A percentile compares a stretch with the other conserved stretches of the same genome.
phyloP scores from a whole-genome alignment of 2,797 vertebrate species.

The Heterohyrax brucei region DNA sequence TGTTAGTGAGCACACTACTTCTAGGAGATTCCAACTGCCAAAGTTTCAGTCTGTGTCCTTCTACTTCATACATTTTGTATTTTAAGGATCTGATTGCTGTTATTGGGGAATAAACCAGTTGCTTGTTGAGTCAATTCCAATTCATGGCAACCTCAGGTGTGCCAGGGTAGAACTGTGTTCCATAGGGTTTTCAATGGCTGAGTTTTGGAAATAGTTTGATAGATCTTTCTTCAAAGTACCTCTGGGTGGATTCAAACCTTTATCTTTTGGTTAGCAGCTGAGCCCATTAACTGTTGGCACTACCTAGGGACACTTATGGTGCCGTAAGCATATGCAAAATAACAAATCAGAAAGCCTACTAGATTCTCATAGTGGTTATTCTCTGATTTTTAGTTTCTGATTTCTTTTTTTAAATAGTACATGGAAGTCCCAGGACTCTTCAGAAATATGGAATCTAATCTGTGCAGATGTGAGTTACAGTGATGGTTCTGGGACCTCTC shows the following conservation, averaged over 20 bases:
- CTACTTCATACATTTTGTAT: constrained; percentile 4
- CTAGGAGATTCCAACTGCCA: background rate
- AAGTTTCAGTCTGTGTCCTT: background rate
- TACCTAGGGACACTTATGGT: background rate
- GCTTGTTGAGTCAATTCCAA: background rate
- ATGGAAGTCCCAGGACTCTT: background rate
- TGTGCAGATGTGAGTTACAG: background rate
- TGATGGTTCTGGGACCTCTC: background rate
- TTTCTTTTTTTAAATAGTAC: background rate
- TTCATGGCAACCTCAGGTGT: background rate
- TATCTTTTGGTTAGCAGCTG: background rate
- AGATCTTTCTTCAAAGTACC: background rate
- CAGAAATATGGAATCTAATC: background rate
- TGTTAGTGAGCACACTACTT: background rate
- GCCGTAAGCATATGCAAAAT: background rate
- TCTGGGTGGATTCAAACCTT: background rate
- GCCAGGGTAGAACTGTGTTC: background rate
- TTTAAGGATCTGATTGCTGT: constrained; percentile 13
- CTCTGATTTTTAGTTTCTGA: background rate
- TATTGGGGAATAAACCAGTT: background rate
- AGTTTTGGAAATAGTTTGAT: background rate
- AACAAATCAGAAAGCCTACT: background rate
- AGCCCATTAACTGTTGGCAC: background rate
- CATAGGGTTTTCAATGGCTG: background rate
- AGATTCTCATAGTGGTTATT: background rate